Base-by-base conservation (phyloP, 2,888 invertebrate genomes). In the Nebria salina region DNA sequence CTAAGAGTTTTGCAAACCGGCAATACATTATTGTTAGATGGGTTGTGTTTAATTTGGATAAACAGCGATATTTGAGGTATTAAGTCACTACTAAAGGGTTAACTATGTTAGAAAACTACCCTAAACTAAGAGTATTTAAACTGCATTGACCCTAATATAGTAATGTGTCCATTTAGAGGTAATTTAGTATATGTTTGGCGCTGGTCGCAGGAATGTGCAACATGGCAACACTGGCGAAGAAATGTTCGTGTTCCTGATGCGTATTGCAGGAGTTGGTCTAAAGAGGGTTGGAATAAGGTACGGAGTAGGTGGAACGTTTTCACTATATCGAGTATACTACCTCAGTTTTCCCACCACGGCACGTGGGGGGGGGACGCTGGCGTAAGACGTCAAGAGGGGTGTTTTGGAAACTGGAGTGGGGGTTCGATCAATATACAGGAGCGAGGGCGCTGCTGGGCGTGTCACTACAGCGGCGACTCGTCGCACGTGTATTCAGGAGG, bases 351-450 rank as follows among this genome's bases (percentile, higher is more conserved):
- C 54, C 54, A 54, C 54, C 54, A 54, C 0, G 54, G 54, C 54
- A 13, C 13, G 54, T 54, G 54, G 54, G 54, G 4, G 54, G 54
- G 54, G 54, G 54, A 7, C 54, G 4, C 34, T 34, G 34, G 34
- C 54, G 54, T 54, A 54, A 54, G 54, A 54, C 74, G 74, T 43
- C 73, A 41, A n/a, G 15, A 13, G 41, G 73, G n/a, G 11, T 25
- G 73, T 2, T 11, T 11, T 13, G 54, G 54, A 6, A 54, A 54
- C 2, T 54, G 54, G 42, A 9, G 70, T 1, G 25, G 70, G 26
- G 13, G 42, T 65, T 74, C 42, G 79, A 79, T 79, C 79, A 79
- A 79, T 79, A 79, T 72, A 75, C 75, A 15, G 73, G 42, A 34
- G 42, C 73, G 73, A 73, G 73, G 73, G 42, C 73, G 73, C 73